Evolutionary conservation across 1,140 invertebrate genomes (phyloP), one percentile per base, ranked within the genome.

Genomic region (Spodoptera litura): DNA sequence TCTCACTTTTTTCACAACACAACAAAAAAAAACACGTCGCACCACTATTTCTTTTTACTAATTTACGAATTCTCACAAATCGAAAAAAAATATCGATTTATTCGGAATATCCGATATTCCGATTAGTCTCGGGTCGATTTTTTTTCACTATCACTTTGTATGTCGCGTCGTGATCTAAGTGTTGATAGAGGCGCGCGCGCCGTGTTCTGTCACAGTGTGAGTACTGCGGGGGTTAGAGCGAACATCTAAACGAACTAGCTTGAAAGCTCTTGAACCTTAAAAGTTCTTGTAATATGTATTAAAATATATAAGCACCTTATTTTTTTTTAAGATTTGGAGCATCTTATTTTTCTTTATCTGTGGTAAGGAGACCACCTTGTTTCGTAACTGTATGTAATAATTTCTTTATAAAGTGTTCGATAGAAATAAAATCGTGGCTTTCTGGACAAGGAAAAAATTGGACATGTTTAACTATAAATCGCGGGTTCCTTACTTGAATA

Each of bases 171-270:
- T 66, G 62, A 66, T 66, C 62, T 66, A 66, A 66, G 61, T 64
- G 38, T 44, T 66, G 62, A 66, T 66, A 66, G 62, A 64, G 27
- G 66, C 64, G 64, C 64, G 66, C 66, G 66, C 64, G 27, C 25
- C 49, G 20, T 53, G 66, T 12, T 51, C 38, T 70, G 66, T 70
- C 66, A 31, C 64, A 68, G 44, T 70, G 52, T 25, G 12, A 12
- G 11, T 9, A 44, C 38, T 44, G 49, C 49, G 49, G 27, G 58
- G 58, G 66, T 66, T 66, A 51, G 62, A 64, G 5, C 62, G 62
- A 20, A 6, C 66, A 70, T 70, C 66, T 70, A 53, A 70, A 66
- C 62, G 62, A 66, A 15, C 20, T 49, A 53, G 4, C 49, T 64
- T 64, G 66, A 70, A 70, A 70, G 66, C 49, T 70, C 62, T 66